Conservation (phyloP, 2,888 invertebrate genomes). For the Marasmarcha lunaedactyla region DNA sequence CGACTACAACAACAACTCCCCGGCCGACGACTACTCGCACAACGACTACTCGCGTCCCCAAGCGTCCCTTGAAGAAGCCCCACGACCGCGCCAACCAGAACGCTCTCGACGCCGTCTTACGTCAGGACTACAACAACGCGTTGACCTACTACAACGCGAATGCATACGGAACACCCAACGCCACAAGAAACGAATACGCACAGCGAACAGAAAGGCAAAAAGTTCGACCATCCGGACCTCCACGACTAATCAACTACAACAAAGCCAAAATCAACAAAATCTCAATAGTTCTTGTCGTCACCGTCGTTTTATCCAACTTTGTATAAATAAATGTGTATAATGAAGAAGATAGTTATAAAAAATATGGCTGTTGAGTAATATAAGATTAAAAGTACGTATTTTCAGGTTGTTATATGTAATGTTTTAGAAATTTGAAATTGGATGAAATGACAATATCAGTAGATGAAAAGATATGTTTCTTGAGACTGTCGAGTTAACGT, state of each 20-base stretch:
- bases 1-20: conserved; percentile 48
- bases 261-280: conserved; percentile 17
- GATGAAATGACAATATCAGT: conserved; percentile 19
- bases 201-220: conserved; percentile 55
- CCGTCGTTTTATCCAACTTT: conserved; percentile 11
- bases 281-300: conserved; percentile 11
- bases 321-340: conserved; percentile 21
- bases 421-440: conserved; percentile 22
- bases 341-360: conserved; percentile 46
- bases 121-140: conserved; percentile 49
- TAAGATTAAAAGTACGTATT: conserved; percentile 41
- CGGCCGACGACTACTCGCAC: conserved; percentile 34
- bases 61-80: conserved; percentile 49
- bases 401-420: conserved; percentile 52
- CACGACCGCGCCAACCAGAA: conserved; percentile 46
- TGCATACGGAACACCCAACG: conserved; percentile 32
- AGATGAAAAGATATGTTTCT: too few relatives aligned
- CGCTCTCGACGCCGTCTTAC: conserved; percentile 41
- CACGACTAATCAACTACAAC: conserved; percentile 42
- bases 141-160: conserved; percentile 44
- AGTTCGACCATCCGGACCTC: conserved; percentile 52
- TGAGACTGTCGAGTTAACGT: too few relatives aligned
- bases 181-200: conserved; percentile 35
- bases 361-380: conserved; percentile 65
- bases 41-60: conserved; percentile 39